Evolutionary conservation across 2,113 vertebrate genomes (phyloP), one percentile per base, ranked within the genome.

Genomic region (Plecotus auritus): DNA sequence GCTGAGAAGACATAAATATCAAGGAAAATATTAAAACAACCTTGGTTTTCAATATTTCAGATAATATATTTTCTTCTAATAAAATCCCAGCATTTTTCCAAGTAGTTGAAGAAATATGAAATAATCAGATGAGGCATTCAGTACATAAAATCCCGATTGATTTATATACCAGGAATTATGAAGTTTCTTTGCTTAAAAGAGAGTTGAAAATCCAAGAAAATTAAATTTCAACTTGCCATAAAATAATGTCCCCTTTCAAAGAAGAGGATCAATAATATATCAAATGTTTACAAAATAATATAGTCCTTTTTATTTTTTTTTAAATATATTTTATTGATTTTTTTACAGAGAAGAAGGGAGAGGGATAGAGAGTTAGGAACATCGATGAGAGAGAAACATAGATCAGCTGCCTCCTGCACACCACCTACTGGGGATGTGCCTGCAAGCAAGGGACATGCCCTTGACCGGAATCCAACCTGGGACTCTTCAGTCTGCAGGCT

Each of bases 1-100:
- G 96, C 90, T 7, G 70, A 88, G 93, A 95, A 98, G 96, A 94
- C 14, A 98, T 96, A 97, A 98, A 97, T 97, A 95, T 94, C 90
- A 95, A 72, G 93, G 61, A 96, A 97, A 90, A 97, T 93, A 92
- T 89, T 74, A 40, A 96, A 91, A 78, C 85, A 81, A 80, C 47
- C 66, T 90, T 97, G 69, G 47, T 97, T 96, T 74, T 59, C 78
- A 87, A 84, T 61, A 90, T 89, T 97, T 96, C 85, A 87, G 93
- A 59, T 56, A 80, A 70, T 89, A 45, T 64, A 28, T 28, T 86
- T 92, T 95, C 51, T 95, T 78, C 85, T 56, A 82, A 80, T 78
- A 96, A 96, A 77, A 83, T 66, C 1, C 9, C 16, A 69, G 37
- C 32, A 32, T 88, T 81, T 82, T 76, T 14, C 40, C 26, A 42